phyloP scores from a whole-genome alignment of 2,113 vertebrate genomes.

The Camelus bactrianus region DNA sequence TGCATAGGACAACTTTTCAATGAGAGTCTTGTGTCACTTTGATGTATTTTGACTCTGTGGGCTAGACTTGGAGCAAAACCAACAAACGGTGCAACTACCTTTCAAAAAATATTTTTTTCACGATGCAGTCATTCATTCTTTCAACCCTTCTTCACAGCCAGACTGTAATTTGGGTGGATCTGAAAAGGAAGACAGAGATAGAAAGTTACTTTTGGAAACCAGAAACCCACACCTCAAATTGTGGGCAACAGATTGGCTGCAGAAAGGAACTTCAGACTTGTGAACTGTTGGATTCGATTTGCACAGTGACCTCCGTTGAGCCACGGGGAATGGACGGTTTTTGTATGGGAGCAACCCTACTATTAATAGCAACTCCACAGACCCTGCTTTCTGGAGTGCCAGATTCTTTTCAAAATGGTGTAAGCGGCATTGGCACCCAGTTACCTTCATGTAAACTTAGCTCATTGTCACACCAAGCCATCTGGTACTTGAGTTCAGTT shows the following conservation, averaged over 20 bases:
- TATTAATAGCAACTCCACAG: background rate
- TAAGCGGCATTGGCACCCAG: background rate
- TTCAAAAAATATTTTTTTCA: constrained; percentile 48
- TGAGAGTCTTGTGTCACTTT: background rate
- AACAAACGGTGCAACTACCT: constrained; percentile 60
- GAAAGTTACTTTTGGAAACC: constrained; percentile 69
- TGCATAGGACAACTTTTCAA: background rate
- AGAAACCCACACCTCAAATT: constrained; percentile 41
- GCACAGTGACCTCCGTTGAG: background rate
- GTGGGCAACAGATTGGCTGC: constrained; percentile 3
- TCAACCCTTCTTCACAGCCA: constrained; percentile 35
- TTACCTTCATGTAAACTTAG: background rate
- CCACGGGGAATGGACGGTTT: background rate
- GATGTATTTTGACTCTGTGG: constrained; percentile 62
- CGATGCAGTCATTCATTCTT: constrained; percentile 46
- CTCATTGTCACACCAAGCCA: background rate
- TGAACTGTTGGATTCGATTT: background rate
- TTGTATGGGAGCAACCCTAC: background rate
- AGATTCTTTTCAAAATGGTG: background rate
- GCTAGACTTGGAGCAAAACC: constrained; percentile 53
- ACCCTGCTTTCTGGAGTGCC: background rate
- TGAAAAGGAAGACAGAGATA: constrained; percentile 37
- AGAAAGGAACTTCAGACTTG: background rate
- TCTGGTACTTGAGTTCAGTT: background rate
- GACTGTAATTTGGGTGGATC: constrained; percentile 70